These are phyloP conservation scores for Oxygymnocypris stewartii DNA, from an alignment of 2,113 vertebrate species.

Conservation along the genomic window DNA sequence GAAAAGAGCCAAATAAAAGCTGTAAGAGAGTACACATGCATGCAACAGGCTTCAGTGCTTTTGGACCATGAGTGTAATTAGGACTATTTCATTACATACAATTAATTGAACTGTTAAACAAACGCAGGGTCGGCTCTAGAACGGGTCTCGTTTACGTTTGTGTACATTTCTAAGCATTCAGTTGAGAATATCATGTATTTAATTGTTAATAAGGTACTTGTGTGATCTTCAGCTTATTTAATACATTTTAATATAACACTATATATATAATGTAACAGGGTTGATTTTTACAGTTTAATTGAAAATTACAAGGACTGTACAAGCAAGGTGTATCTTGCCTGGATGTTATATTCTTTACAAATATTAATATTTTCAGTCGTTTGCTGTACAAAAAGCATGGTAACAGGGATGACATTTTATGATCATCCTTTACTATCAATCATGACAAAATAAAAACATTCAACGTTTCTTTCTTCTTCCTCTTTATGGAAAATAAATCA, in stretches of 20 bases:
- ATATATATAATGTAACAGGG: too few relatives aligned
- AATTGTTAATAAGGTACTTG: neutral
- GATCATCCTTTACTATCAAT: neutral
- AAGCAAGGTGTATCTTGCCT: too few relatives aligned
- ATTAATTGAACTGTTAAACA: conserved; percentile 13
- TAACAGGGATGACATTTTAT: neutral
- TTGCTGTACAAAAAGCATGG: neutral
- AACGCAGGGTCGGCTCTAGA: neutral
- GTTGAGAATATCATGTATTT: neutral
- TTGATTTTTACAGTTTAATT: too few relatives aligned
- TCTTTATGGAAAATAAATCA: neutral
- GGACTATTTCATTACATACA: neutral
- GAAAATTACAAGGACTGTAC: too few relatives aligned
- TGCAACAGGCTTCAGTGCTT: neutral
- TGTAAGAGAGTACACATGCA: neutral
- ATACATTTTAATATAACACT: too few relatives aligned
- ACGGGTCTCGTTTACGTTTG: neutral
- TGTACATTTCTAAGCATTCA: neutral
- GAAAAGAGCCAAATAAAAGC: conserved; percentile 50
- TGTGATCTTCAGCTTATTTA: neutral
- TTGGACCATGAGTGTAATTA: conserved; percentile 35
- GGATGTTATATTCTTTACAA: neutral
- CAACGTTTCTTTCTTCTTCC: neutral
- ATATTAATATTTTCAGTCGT: neutral
- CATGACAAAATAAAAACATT: neutral